Base-by-base conservation (phyloP, 2,797 vertebrate species). In the Clarias pachynema region DNA sequence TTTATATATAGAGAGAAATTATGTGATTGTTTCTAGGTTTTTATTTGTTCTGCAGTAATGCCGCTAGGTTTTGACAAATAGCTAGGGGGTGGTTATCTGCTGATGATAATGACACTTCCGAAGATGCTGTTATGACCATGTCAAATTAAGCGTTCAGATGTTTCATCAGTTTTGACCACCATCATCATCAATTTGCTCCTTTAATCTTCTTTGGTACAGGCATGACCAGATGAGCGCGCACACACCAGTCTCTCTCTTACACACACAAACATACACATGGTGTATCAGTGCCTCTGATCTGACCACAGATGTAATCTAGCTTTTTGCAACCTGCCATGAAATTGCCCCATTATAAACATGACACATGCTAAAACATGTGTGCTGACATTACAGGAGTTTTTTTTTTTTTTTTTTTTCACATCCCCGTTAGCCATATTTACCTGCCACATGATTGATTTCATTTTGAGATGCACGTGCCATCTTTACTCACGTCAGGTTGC, bases 291-390 rank as follows among this genome's bases (percentile, higher is more conserved):
- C 49, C 53, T 65, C 75, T 81, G 69, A 69, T 83, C 77, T 85
- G 81, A 89, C 85, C 83, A 85, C 81, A 89, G 85, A 89, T 87
- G 85, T 78, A 87, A 70, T 87, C 69, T 83, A 57, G 63, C 26
- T 40, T 74, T 86, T 82, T 78, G 69, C 70, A 86, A 81, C 57
- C 80, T 59, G 70, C 75, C 85, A 85, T 86, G 59, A 86, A 88
- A 89, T 86, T 81, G 59, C 77, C 73, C 69, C 53, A 74, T 87
- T 85, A 79, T 86, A 86, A 83, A 88, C 56, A 82, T 75, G 79
- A 87, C 89, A 87, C 81, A 81, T 81, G 82, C 81, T 80, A 81
- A 80, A 80, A 65, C 60, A 65, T 80, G 78, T 86, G 79, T 88
- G 74, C 59, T 65, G 72, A 56, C 26, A 15, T 31, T 72, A 84